Percentiles rank a stretch among this genome's conserved stretches.
These are phyloP conservation scores for Phalangium opilio DNA, from an alignment of 2,888 invertebrate species.

Conservation along the genomic window DNA sequence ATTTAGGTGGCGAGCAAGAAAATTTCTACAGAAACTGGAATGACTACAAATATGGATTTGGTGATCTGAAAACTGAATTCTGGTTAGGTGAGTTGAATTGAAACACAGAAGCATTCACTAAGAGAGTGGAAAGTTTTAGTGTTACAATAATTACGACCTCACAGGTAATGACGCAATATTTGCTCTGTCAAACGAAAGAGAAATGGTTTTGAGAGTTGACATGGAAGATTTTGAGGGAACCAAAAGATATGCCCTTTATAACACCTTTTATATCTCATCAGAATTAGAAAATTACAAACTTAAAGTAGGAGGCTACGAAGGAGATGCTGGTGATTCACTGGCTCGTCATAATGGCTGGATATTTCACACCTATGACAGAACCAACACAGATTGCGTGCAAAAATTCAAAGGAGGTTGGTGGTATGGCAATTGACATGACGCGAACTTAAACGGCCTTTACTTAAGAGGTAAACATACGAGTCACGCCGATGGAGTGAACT, in stretches of 20 bases:
- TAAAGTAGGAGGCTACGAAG: conserved; percentile 46
- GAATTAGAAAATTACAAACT: conserved; percentile 48
- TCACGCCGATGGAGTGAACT: conserved; percentile 27
- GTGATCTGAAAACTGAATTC: conserved; percentile 28
- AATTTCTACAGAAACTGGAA: conserved; percentile 26
- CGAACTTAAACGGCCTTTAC: conserved; percentile 27
- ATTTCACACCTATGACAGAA: conserved; percentile 2
- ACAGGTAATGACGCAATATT: conserved; percentile 79
- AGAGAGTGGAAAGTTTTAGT: background rate
- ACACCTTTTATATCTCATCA: conserved; percentile 47
- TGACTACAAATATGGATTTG: conserved; percentile 29
- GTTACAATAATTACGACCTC: background rate
- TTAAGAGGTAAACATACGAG: conserved; percentile 22
- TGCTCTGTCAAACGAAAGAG: conserved; percentile 44
- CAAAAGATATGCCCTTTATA: conserved; percentile 42
- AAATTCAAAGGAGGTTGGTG: conserved; percentile 24
- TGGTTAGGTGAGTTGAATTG: conserved; percentile 29
- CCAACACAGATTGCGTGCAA: conserved; percentile 14
- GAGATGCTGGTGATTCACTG: conserved; percentile 33
- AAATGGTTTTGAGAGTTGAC: conserved; percentile 45
- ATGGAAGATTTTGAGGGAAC: conserved; percentile 43
- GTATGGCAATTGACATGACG: conserved; percentile 23
- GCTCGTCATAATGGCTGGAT: too few species aligned
- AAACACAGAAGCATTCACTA: background rate
- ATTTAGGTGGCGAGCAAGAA: conserved; percentile 35